These are phyloP conservation scores for Capitella teleta DNA, from an alignment of 1,140 invertebrate genomes.

Conservation along the genomic window DNA sequence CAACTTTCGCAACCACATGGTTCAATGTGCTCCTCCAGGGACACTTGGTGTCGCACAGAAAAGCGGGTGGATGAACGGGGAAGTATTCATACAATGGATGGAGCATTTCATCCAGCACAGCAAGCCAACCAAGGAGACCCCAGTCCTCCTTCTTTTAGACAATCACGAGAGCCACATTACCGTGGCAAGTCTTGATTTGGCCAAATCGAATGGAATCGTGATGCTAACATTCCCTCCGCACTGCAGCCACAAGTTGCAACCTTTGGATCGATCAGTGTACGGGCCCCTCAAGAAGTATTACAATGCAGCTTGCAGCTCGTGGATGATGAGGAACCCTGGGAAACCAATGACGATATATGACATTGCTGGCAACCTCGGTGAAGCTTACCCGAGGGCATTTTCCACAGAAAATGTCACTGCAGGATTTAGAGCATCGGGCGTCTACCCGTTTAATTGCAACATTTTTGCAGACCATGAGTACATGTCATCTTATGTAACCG, in stretches of 20 bases:
- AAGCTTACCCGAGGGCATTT: slow-evolving; percentile 8
- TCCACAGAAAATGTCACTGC: too few species aligned
- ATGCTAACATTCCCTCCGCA: slow-evolving; percentile 20
- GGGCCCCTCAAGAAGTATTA: background rate
- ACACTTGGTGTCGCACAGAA: too few species aligned
- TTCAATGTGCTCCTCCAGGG: too few species aligned
- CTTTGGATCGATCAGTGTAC: too few species aligned
- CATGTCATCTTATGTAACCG: too few species aligned
- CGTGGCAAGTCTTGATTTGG: slow-evolving; percentile 9
- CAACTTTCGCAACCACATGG: too few species aligned
- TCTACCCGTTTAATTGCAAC: too few species aligned
- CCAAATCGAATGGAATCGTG: slow-evolving; percentile 15
- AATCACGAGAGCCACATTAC: slow-evolving; percentile 19
- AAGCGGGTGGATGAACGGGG: slow-evolving; percentile 15
- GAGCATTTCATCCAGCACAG: slow-evolving; percentile 12
- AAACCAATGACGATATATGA: slow-evolving; percentile 28
- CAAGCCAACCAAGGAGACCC: too few species aligned
- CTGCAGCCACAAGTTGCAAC: slow-evolving; percentile 20
- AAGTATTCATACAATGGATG: slow-evolving; percentile 16
- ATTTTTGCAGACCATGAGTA: too few species aligned
- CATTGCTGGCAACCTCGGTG: slow-evolving; percentile 17
- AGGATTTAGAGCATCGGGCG: too few species aligned
- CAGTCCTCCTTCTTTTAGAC: slow-evolving; percentile 30
- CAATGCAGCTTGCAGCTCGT: slow-evolving; percentile 20
- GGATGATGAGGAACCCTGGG: slow-evolving; percentile 25